Evolutionary conservation across 2,888 invertebrate genomes (phyloP).

Genomic region (Linnaemya vulpina): DNA sequence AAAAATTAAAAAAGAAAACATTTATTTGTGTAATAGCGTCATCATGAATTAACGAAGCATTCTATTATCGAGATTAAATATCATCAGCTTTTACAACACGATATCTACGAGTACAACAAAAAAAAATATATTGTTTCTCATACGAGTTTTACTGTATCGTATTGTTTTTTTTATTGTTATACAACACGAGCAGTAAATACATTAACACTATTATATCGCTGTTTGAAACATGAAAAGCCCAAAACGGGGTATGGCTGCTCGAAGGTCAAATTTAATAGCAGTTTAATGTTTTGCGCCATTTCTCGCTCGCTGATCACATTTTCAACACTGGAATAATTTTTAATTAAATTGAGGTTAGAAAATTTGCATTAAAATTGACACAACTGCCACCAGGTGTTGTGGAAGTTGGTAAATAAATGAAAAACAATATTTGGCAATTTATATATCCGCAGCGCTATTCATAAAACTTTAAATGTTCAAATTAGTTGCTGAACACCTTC

Average conservation of each 20-base stretch:
- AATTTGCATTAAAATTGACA: too few species aligned
- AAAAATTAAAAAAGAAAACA: not conserved
- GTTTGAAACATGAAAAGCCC: not conserved
- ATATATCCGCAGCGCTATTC: too few species aligned
- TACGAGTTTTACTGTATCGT: not conserved
- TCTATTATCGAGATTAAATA: constrained; percentile 70
- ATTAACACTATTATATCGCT: not conserved
- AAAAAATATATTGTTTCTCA: not conserved
- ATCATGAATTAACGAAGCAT: constrained; percentile 70
- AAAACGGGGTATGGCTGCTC: not conserved
- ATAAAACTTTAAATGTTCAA: too few species aligned
- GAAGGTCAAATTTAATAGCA: not conserved
- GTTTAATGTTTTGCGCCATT: not conserved
- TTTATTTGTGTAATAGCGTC: constrained; percentile 60
- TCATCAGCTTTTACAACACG: constrained; percentile 40
- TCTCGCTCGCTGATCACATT: too few species aligned
- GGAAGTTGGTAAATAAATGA: too few species aligned
- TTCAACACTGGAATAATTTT: too few species aligned
- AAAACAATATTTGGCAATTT: too few species aligned
- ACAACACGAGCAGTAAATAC: constrained; percentile 16
- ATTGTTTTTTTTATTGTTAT: constrained; percentile 12
- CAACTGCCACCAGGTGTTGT: too few species aligned
- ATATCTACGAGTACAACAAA: not conserved
- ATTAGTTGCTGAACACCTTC: too few species aligned
- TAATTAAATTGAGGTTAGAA: too few species aligned